Percentiles rank a stretch among this genome's conserved stretches.
These are phyloP conservation scores for Gobius niger DNA, from an alignment of 2,113 vertebrate species.

Conservation along the genomic window DNA sequence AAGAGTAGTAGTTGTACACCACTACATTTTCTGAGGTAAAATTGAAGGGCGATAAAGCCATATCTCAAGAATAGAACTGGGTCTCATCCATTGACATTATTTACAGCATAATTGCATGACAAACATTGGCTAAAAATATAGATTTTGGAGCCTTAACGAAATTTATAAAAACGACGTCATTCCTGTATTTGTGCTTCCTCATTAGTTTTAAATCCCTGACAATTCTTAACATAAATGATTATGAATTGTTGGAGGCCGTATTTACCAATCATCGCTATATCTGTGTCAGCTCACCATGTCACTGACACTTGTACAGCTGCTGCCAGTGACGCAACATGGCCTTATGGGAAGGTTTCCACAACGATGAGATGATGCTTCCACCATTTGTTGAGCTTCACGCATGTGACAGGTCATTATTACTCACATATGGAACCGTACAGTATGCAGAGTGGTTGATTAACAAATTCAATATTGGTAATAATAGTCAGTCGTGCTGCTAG, in stretches of 20 bases:
- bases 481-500: too few species aligned
- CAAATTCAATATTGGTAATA: too few species aligned
- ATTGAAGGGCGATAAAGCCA: too few species aligned
- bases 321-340: slow-evolving; percentile 38
- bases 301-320: slow-evolving; percentile 51
- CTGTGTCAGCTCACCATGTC: slow-evolving; percentile 25
- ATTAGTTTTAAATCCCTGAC: slow-evolving; percentile 17
- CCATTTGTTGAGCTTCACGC: background rate
- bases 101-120: too few species aligned
- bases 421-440: background rate
- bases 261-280: slow-evolving; percentile 38
- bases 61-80: too few species aligned
- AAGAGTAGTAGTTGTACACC: too few species aligned
- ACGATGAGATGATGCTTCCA: background rate
- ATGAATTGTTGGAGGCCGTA: slow-evolving; percentile 2
- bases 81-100: too few species aligned
- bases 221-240: slow-evolving; percentile 27
- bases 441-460: too few species aligned
- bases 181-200: background rate
- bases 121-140: too few species aligned
- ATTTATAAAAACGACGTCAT: too few species aligned
- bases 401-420: background rate
- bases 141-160: too few species aligned
- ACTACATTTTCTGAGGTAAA: too few species aligned
- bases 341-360: slow-evolving; percentile 27